A percentile compares a stretch with the other conserved stretches of the same genome.
These are phyloP conservation scores for Caenorhabditis sp. DNA, from an alignment of 2,888 invertebrate genomes.

Conservation along the genomic window DNA sequence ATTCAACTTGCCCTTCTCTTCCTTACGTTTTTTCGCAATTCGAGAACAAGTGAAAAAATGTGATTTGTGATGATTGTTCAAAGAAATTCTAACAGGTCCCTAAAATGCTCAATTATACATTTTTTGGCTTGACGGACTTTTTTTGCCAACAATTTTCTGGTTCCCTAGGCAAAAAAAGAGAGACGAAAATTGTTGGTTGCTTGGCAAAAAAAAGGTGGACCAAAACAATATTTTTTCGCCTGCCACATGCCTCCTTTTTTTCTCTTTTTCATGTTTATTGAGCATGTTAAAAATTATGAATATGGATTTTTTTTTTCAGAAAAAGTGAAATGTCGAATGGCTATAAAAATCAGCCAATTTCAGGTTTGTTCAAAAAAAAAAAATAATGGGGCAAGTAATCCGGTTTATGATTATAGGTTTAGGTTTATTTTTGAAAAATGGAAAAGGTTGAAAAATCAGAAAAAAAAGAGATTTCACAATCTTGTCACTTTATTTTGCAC, in stretches of 20 bases:
- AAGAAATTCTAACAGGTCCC: neutral
- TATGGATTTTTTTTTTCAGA: neutral
- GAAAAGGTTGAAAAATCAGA: too few species aligned
- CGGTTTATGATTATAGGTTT: neutral
- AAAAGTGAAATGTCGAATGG: conserved; percentile 26
- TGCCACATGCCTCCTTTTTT: neutral
- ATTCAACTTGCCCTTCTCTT: conserved; percentile 2
- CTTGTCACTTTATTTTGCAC: too few species aligned
- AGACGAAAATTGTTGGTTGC: conserved; percentile 14
- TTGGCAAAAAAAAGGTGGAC: conserved; percentile 31
- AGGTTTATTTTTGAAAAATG: neutral
- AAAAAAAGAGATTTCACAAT: neutral
- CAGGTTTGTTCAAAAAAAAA: conserved; percentile 27
- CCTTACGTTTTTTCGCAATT: neutral
- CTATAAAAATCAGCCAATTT: conserved; percentile 37
- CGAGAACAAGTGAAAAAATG: neutral
- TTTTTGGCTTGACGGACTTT: neutral
- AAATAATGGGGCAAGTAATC: neutral
- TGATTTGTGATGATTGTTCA: neutral
- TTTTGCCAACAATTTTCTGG: neutral
- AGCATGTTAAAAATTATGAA: neutral
- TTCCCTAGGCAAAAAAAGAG: neutral
- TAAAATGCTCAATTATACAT: neutral
- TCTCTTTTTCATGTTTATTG: neutral
- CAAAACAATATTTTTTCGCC: conserved; percentile 31